Evolutionary conservation across 1,140 invertebrate genomes (phyloP).

Genomic region (Leptinotarsa lineolata): DNA sequence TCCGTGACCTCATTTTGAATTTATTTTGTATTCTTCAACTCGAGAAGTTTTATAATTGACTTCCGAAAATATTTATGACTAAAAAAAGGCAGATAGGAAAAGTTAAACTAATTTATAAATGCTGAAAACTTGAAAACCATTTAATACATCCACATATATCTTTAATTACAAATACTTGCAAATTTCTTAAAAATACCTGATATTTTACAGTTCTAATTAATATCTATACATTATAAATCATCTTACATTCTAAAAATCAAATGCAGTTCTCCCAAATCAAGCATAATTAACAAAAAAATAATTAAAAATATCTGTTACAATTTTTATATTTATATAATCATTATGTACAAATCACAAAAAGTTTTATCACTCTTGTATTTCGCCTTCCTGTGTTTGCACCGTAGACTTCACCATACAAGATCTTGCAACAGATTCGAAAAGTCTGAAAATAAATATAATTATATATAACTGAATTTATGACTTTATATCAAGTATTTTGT

Average conservation of each 20-base stretch:
- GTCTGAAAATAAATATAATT: conserved; percentile 59
- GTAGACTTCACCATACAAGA: conserved; percentile 87
- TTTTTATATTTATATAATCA: conserved; percentile 36
- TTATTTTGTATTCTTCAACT: too few species aligned
- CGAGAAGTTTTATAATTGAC: too few species aligned
- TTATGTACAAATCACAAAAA: conserved; percentile 47
- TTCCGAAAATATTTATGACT: too few species aligned
- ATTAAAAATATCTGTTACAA: conserved; percentile 38
- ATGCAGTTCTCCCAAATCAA: conserved; percentile 35
- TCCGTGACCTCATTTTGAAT: too few species aligned
- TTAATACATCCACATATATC: conserved; percentile 52
- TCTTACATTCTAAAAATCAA: conserved; percentile 35
- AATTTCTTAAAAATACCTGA: conserved; percentile 53
- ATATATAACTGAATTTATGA: too few species aligned
- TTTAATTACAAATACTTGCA: conserved; percentile 55
- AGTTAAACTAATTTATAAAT: not conserved
- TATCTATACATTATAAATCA: conserved; percentile 36
- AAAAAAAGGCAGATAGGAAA: too few species aligned
- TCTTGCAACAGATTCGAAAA: conserved; percentile 92
- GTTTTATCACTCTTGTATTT: conserved; percentile 64
- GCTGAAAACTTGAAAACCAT: conserved; percentile 53
- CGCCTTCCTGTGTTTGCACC: conserved; percentile 62
- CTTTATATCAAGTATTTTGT: too few species aligned
- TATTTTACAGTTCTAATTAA: conserved; percentile 49
- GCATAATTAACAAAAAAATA: conserved; percentile 32